phyloP scores from a whole-genome alignment of 2,113 vertebrate genomes.

The Odobenus rosmarus region DNA sequence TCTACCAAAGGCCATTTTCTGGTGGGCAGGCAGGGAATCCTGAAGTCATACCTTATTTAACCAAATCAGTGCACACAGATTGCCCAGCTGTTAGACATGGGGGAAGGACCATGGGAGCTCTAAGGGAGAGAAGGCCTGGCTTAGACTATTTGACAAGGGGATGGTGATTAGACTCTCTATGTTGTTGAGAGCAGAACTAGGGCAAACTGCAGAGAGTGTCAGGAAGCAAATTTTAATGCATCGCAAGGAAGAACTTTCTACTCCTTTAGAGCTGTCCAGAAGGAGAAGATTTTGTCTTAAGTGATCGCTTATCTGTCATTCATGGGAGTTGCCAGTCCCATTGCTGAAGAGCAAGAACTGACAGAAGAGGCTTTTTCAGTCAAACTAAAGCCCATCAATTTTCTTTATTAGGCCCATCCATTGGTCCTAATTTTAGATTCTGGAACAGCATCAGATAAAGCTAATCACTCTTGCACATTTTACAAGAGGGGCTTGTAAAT shows the following conservation, averaged over 20 bases:
- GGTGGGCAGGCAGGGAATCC: neutral
- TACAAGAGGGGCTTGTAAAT: constrained; percentile 79
- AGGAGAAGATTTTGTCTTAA: constrained; percentile 49
- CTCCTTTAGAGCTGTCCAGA: constrained; percentile 18
- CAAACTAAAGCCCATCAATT: constrained; percentile 70
- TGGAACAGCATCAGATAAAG: constrained; percentile 75
- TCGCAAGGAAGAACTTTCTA: neutral
- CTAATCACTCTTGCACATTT: constrained; percentile 79
- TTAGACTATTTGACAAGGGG: constrained; percentile 50
- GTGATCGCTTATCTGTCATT: constrained; percentile 42
- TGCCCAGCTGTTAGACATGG: neutral
- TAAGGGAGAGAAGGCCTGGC: neutral
- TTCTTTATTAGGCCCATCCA: constrained; percentile 76
- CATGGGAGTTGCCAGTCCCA: constrained; percentile 36
- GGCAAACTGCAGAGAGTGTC: neutral
- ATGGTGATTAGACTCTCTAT: constrained; percentile 24
- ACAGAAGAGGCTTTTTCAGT: constrained; percentile 72
- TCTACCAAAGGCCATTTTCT: neutral
- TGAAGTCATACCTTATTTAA: neutral
- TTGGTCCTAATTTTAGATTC: constrained; percentile 81
- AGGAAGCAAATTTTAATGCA: constrained; percentile 42
- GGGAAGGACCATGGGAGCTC: neutral
- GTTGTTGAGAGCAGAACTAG: constrained; percentile 44
- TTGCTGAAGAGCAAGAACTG: constrained; percentile 56
- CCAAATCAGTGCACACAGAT: neutral